These are phyloP conservation scores for Chymomyza fuscimana DNA, from an alignment of 2,888 invertebrate species.

Conservation along the genomic window DNA sequence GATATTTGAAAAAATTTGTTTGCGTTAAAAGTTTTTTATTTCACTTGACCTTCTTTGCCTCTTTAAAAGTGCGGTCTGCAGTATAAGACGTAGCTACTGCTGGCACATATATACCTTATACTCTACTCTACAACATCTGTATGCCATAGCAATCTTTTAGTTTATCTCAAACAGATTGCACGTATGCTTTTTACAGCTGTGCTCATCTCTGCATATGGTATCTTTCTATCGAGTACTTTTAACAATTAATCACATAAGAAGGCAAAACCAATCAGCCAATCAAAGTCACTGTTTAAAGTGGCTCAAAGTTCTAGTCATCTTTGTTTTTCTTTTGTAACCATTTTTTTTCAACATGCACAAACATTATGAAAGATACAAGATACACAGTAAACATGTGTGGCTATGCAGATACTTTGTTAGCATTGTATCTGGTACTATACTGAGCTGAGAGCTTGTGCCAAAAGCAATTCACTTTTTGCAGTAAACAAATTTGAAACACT, in stretches of 20 bases:
- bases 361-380: not conserved
- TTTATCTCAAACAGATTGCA: too few relatives aligned
- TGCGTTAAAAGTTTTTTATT: too few relatives aligned
- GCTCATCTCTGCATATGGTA: constrained; percentile 8
- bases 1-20: too few relatives aligned
- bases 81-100: too few relatives aligned
- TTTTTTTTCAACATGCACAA: not conserved
- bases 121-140: too few relatives aligned
- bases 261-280: constrained; percentile 36
- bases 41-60: too few relatives aligned
- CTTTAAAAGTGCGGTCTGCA: too few relatives aligned
- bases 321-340: too few relatives aligned
- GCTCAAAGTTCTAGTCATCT: constrained; percentile 23
- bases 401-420: not conserved
- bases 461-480: constrained; percentile 8
- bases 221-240: not conserved
- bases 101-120: too few relatives aligned
- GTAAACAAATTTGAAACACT: constrained; percentile 71
- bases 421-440: not conserved
- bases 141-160: too few relatives aligned
- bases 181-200: constrained; percentile 24
- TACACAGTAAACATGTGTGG: not conserved
- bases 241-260: not conserved
- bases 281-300: not conserved
- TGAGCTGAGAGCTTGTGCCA: not conserved